Evolutionary conservation across 2,113 vertebrate species (phyloP).

Genomic region (Cephalopterus ornatus): DNA sequence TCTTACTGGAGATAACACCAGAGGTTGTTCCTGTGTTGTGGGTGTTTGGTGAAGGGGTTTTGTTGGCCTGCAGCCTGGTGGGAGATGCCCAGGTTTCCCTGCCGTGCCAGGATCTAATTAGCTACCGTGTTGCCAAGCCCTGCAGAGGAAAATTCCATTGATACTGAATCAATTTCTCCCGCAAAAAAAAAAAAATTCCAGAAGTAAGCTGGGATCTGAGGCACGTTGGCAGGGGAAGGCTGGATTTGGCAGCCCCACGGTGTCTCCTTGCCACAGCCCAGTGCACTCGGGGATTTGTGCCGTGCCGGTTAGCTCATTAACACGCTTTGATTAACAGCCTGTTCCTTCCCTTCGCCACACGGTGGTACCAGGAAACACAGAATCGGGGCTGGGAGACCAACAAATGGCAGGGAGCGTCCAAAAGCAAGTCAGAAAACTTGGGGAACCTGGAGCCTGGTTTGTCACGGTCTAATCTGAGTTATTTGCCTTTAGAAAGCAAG

Average conservation of each 20-base stretch:
- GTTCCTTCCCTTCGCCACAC: slow-evolving; percentile 21
- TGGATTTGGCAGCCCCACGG: not conserved
- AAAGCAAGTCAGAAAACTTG: not conserved
- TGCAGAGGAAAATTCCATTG: not conserved
- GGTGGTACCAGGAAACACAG: slow-evolving; percentile 45
- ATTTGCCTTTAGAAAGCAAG: fast-evolving
- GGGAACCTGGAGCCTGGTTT: not conserved
- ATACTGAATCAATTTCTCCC: not conserved
- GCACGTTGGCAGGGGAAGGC: not conserved
- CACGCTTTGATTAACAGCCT: not conserved
- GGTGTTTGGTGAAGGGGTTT: not conserved
- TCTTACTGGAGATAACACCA: not conserved
- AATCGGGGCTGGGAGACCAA: not conserved
- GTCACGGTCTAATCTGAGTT: fast-evolving
- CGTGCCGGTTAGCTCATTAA: not conserved
- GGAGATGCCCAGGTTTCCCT: not conserved
- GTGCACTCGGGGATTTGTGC: not conserved
- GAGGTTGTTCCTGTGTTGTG: not conserved
- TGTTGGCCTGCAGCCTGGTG: not conserved
- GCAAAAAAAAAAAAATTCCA: not conserved
- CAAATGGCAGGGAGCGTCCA: not conserved
- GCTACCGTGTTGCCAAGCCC: not conserved
- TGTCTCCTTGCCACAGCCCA: not conserved
- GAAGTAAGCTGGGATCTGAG: not conserved
- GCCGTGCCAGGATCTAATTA: fast-evolving